phyloP scores from a whole-genome alignment of 2,888 invertebrate genomes.

The Lissonota sp. region DNA sequence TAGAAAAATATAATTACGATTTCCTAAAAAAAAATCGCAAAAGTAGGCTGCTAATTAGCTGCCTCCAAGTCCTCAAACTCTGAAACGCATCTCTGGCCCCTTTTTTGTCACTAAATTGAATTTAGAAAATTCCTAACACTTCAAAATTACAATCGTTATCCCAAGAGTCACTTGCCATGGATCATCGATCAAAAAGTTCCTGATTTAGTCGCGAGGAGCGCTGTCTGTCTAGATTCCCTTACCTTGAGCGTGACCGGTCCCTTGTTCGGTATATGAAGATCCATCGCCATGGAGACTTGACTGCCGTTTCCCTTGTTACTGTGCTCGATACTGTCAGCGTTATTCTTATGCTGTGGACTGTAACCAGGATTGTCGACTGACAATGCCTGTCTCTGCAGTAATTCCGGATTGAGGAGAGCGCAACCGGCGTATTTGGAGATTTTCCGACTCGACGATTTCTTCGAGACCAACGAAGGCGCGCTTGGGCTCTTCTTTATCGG shows the following conservation, averaged over 20 bases:
- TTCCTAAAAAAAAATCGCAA: too few species aligned
- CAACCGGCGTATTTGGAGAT: constrained; percentile 84
- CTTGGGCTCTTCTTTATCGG: constrained; percentile 86
- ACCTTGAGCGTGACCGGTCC: constrained; percentile 86
- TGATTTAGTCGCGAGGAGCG: too few species aligned
- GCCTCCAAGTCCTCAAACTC: too few species aligned
- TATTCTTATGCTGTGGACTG: constrained; percentile 74
- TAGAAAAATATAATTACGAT: too few species aligned
- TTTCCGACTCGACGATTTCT: constrained; percentile 79
- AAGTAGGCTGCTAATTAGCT: too few species aligned
- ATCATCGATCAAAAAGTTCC: too few species aligned
- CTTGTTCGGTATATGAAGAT: constrained; percentile 88
- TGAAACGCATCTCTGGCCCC: too few species aligned
- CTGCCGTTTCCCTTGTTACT: constrained; percentile 86
- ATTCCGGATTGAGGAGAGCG: constrained; percentile 87
- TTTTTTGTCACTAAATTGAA: too few species aligned
- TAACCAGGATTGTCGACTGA: constrained; percentile 91
- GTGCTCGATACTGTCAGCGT: constrained; percentile 84
- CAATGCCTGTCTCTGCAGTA: constrained; percentile 91
- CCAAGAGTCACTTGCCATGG: too few species aligned
- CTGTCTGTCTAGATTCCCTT: background rate
- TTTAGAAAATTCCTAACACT: too few species aligned
- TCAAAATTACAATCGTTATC: too few species aligned
- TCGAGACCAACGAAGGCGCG: constrained; percentile 85
- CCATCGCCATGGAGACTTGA: constrained; percentile 91